Evolutionary conservation across 2,113 vertebrate species (phyloP), one percentile per base, ranked within the genome.

Genomic region (Salvelinus fontinalis): DNA sequence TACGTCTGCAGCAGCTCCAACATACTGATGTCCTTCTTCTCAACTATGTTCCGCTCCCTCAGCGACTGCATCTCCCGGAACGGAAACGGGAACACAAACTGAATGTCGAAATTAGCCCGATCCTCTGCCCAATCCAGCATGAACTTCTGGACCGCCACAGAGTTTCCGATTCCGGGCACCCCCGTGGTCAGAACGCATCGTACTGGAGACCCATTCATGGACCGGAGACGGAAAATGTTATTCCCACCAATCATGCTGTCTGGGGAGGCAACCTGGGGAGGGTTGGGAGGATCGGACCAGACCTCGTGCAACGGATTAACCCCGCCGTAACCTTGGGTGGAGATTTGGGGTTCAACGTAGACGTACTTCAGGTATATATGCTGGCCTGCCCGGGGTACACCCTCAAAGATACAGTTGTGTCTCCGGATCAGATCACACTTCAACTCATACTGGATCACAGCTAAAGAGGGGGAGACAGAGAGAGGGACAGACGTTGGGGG

Each of bases 41-140:
- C 26, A 12, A 13, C 11, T 8, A 6, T 3, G 80, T 20, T 8
- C 14, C 24, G 70, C 1, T 70, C 65, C 60, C 80, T 81, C 29
- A 90, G 57, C 7, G n/a, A 2, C 84, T 87, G 86, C 20, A 93
- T 72, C 26, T 75, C 65, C 3, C 65, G 70, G 69, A 91, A 93
- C 0, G 89, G 82, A 14, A 94, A 65, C 4, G 81, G 85, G 78
- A 94, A 82, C 24, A 94, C 60, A 24, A 90, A 91, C 74, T 93
- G 91, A 18, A 94, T 62, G 80, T 94, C 89, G 84, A 93, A 78
- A 74, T 91, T 89, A 6, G 82, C 73, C 0, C 12, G 66, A 0
- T 64, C 18, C n/a, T 91, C 62, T 3, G 78, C 83, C 94, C 93
- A 94, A 39, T 94, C 93, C 31, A 91, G 74, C 20, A 39, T 77